A percentile compares a stretch with the other conserved stretches of the same genome.
Evolutionary conservation across 2,113 vertebrate species (phyloP).

Genomic region (Argyrosomus japonicus): DNA sequence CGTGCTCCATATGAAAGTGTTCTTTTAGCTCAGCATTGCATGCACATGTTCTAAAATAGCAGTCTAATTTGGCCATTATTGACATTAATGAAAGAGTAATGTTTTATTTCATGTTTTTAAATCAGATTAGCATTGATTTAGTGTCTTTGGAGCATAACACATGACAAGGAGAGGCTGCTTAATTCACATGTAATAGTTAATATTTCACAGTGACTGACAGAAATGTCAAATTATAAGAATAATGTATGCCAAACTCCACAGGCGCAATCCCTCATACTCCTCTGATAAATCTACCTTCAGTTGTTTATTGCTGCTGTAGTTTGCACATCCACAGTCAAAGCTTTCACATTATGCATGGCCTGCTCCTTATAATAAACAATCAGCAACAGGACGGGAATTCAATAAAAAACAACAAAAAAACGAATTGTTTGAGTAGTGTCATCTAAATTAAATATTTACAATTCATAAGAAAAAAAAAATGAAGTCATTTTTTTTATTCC

Average conservation of each 20-base stretch:
- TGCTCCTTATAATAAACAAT: conserved; percentile 7
- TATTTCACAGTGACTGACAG: conserved; percentile 57
- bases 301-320: conserved; percentile 30
- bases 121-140: conserved; percentile 61
- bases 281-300: conserved; percentile 24
- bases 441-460: too few relatives aligned
- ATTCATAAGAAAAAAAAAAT: too few relatives aligned
- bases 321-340: not conserved
- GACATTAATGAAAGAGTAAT: conserved; percentile 42
- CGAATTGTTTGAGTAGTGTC: too few relatives aligned
- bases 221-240: conserved; percentile 51
- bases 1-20: not conserved
- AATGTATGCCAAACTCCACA: conserved; percentile 47
- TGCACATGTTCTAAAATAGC: conserved; percentile 16
- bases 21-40: not conserved
- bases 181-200: conserved; percentile 51
- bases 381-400: not conserved
- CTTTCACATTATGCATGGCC: conserved; percentile 1
- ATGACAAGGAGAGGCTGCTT: conserved; percentile 46
- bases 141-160: conserved; percentile 38
- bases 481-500: too few relatives aligned
- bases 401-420: not conserved
- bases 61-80: conserved; percentile 25
- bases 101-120: conserved; percentile 49
- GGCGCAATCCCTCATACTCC: conserved; percentile 27